Conservation (phyloP, 2,888 invertebrate species). For the Patella pellucida region DNA sequence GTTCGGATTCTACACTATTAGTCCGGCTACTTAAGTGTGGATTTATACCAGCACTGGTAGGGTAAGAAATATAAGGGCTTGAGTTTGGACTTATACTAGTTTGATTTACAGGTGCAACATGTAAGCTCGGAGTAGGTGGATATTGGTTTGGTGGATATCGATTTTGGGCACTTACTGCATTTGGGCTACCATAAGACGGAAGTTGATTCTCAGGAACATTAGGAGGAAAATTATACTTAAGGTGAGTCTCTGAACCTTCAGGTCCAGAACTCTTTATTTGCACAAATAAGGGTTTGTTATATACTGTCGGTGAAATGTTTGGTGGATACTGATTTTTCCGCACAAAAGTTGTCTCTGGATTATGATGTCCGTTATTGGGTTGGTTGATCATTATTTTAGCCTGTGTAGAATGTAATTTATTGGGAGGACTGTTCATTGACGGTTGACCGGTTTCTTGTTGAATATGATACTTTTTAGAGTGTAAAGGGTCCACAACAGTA, state of each 20-base stretch:
- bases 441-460: neutral
- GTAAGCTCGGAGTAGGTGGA: neutral
- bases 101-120: neutral
- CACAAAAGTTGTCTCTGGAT: slow-evolving; percentile 2
- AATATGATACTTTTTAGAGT: slow-evolving; percentile 5
- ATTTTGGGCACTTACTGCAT: slow-evolving; percentile 5
- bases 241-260: slow-evolving; percentile 18
- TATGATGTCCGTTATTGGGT: slow-evolving; percentile 16
- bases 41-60: neutral
- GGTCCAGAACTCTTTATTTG: slow-evolving; percentile 24
- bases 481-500: slow-evolving; percentile 13
- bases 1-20: slow-evolving; percentile 32
- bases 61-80: neutral
- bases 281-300: slow-evolving; percentile 30
- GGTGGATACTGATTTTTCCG: slow-evolving; percentile 13
- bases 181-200: slow-evolving; percentile 8
- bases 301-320: slow-evolving; percentile 10
- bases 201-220: slow-evolving; percentile 13
- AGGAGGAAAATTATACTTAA: slow-evolving; percentile 13
- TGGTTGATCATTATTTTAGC: slow-evolving; percentile 17
- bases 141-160: slow-evolving; percentile 12
- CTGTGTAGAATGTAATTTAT: neutral
- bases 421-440: neutral
- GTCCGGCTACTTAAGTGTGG: slow-evolving; percentile 8
- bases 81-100: neutral